Conservation (phyloP, 2,888 invertebrate species). For the Acleris holmiana region DNA sequence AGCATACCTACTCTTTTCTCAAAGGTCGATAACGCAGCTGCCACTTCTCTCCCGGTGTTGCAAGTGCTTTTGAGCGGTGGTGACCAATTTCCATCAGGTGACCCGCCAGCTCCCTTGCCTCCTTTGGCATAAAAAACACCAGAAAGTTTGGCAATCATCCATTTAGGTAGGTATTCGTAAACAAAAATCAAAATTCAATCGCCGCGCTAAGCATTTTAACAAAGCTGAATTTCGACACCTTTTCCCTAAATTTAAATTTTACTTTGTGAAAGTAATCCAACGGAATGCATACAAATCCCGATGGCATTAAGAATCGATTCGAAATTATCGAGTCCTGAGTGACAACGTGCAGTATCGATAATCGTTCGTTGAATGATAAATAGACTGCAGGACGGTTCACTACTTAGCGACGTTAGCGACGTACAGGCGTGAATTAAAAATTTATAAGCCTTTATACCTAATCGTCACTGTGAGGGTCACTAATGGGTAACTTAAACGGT, state of each 20-base stretch:
- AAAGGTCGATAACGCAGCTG: too few species aligned
- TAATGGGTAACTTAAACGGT: too few species aligned
- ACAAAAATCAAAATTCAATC: slow-evolving; percentile 20
- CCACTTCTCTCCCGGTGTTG: too few species aligned
- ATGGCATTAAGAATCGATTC: slow-evolving; percentile 21
- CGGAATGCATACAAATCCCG: slow-evolving; percentile 33
- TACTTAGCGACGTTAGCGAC: not conserved
- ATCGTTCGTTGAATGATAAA: slow-evolving; percentile 17
- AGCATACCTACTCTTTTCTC: too few species aligned
- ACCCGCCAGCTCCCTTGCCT: too few species aligned
- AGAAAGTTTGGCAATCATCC: slow-evolving; percentile 10
- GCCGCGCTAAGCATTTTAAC: slow-evolving; percentile 21
- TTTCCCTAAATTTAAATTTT: slow-evolving; percentile 27
- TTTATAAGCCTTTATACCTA: not conserved
- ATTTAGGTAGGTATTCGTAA: slow-evolving; percentile 8
- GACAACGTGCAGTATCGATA: slow-evolving; percentile 23
- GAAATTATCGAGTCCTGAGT: slow-evolving; percentile 23
- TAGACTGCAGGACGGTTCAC: not conserved
- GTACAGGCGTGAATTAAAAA: slow-evolving; percentile 9
- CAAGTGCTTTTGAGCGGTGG: too few species aligned
- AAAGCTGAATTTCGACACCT: slow-evolving; percentile 14
- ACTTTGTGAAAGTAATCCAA: slow-evolving; percentile 27
- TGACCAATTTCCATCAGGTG: too few species aligned
- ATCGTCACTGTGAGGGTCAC: too few species aligned
- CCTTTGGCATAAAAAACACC: not conserved